Evolutionary conservation across 2,113 vertebrate species (phyloP).

Genomic region (Butorides virescens): DNA sequence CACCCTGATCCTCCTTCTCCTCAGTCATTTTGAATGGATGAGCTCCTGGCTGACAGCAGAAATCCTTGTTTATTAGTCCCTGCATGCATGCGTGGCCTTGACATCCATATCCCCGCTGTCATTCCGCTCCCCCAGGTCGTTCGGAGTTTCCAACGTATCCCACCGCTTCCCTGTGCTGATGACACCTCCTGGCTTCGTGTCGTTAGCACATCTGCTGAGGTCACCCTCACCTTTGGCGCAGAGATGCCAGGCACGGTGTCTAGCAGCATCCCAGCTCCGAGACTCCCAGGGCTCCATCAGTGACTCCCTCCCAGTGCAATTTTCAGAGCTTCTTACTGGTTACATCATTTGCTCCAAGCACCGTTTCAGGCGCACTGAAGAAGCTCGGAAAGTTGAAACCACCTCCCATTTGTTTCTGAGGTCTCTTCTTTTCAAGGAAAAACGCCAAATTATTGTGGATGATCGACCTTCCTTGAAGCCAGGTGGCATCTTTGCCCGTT

Average conservation of each 20-base stretch:
- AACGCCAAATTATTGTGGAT: not conserved
- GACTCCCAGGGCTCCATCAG: not conserved
- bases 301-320: not conserved
- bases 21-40: not conserved
- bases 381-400: not conserved
- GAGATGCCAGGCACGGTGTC: not conserved
- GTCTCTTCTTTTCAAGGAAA: not conserved
- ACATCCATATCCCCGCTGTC: not conserved
- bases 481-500: not conserved
- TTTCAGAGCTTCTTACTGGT: not conserved
- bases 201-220: not conserved
- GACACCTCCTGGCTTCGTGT: not conserved
- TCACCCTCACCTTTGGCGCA: not conserved
- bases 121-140: not conserved
- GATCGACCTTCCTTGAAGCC: fast-evolving
- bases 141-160: not conserved
- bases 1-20: not conserved
- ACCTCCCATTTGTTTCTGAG: not conserved
- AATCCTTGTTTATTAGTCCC: not conserved
- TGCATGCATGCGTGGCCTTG: not conserved
- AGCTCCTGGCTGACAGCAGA: not conserved
- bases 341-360: not conserved
- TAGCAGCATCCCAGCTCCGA: not conserved
- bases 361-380: not conserved
- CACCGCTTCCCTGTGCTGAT: not conserved